A percentile compares a stretch with the other conserved stretches of the same genome.
Conservation (phyloP, 1,140 invertebrate genomes). For the Ceratina australensis region DNA sequence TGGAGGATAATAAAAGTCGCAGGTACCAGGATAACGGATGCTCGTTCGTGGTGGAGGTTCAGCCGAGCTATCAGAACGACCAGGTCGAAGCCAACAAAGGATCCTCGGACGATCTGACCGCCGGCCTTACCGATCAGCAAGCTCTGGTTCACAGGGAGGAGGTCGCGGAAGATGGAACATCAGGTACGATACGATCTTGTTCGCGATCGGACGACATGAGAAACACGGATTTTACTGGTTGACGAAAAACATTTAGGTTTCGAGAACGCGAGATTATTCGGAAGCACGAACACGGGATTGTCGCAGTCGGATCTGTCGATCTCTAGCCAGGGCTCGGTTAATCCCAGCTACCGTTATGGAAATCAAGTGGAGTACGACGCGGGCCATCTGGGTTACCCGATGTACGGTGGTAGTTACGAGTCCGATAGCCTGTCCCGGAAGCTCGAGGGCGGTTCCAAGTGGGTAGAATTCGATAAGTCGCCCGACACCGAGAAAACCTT, state of each 20-base stretch:
- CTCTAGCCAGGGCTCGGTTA: slow-evolving; percentile 84
- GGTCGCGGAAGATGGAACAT: slow-evolving; percentile 69
- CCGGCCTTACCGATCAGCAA: slow-evolving; percentile 77
- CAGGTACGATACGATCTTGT: slow-evolving; percentile 59
- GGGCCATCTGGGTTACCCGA: slow-evolving; percentile 84
- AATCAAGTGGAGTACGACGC: slow-evolving; percentile 88
- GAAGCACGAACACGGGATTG: slow-evolving; percentile 84
- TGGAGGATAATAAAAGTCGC: slow-evolving; percentile 71
- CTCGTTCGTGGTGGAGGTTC: slow-evolving; percentile 88
- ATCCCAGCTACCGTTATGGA: slow-evolving; percentile 87
- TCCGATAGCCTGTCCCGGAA: slow-evolving; percentile 73
- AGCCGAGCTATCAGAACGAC: slow-evolving; percentile 71
- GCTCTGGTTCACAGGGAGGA: slow-evolving; percentile 81
- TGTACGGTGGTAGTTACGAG: slow-evolving; percentile 80
- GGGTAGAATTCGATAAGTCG: slow-evolving; percentile 78
- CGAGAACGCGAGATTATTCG: slow-evolving; percentile 73
- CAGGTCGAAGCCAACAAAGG: slow-evolving; percentile 66
- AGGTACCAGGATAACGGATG: slow-evolving; percentile 83
- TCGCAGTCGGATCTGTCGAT: slow-evolving; percentile 88
- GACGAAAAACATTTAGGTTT: slow-evolving; percentile 64
- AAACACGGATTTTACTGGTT: not conserved
- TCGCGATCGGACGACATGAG: not conserved
- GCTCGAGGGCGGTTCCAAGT: slow-evolving; percentile 79
- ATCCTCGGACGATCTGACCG: slow-evolving; percentile 66
- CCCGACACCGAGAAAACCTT: slow-evolving; percentile 76